Conservation (phyloP, 1,140 invertebrate genomes). For the Formica exsecta region DNA sequence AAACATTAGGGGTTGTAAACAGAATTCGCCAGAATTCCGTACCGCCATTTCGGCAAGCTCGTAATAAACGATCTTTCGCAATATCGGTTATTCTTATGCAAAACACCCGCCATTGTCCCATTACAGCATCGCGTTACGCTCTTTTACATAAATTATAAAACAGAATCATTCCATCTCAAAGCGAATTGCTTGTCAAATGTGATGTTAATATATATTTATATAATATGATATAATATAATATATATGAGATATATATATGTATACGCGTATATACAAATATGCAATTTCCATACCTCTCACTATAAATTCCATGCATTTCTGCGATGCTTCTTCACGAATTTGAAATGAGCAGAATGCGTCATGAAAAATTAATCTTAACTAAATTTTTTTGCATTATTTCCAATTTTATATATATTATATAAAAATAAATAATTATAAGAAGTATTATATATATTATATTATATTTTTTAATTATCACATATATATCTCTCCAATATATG, state of each 20-base stretch:
- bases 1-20: conserved; percentile 47
- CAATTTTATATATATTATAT: neutral
- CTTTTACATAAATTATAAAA: conserved; percentile 40
- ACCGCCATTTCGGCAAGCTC: neutral
- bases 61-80: conserved; percentile 16
- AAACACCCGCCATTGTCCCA: neutral
- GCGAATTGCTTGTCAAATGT: neutral
- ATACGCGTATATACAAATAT: neutral
- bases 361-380: neutral
- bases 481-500: too few species aligned
- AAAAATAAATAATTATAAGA: neutral
- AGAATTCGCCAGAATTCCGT: conserved; percentile 20
- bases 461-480: neutral
- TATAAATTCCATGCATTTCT: conserved; percentile 27
- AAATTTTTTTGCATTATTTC: neutral
- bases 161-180: neutral
- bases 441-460: neutral
- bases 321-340: neutral
- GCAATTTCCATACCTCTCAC: neutral
- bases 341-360: neutral
- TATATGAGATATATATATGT: neutral
- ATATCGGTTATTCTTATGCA: conserved; percentile 41
- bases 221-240: neutral
- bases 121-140: neutral
- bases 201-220: neutral